These are phyloP conservation scores for Hydrochoerus hydrochaeris DNA, from an alignment of 2,113 vertebrate species.

Conservation along the genomic window DNA sequence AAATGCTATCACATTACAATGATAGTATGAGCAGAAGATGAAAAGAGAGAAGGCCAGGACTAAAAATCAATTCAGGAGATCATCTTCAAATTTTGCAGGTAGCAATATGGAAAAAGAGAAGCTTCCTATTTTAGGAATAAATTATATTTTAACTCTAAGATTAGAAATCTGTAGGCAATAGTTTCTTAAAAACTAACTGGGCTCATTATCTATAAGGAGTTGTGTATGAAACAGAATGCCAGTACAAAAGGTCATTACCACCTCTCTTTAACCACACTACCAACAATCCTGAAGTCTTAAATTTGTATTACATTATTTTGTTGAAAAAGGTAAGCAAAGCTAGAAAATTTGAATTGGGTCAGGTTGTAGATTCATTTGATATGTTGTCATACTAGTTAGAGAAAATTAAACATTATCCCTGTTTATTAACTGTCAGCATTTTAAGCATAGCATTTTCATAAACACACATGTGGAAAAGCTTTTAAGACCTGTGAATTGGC, in stretches of 20 bases:
- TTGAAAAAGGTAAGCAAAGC: neutral
- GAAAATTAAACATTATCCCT: neutral
- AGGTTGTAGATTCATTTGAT: neutral
- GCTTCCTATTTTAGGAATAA: neutral
- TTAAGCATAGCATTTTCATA: neutral
- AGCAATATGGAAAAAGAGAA: neutral
- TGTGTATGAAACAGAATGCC: neutral
- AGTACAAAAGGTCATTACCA: neutral
- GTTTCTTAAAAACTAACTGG: neutral
- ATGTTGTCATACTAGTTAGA: neutral
- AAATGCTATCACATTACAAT: neutral
- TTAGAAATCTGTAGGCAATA: neutral
- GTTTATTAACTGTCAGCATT: neutral
- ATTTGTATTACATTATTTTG: neutral
- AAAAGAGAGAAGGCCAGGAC: neutral
- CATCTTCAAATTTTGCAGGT: neutral
- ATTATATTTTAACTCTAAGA: neutral
- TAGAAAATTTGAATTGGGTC: neutral
- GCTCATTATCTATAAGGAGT: neutral
- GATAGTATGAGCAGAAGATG: neutral
- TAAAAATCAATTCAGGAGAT: slow-evolving; percentile 4
- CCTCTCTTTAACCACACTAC: neutral
- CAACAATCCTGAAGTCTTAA: neutral
- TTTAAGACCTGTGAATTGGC: neutral
- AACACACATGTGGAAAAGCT: neutral